Base-by-base conservation (phyloP, 2,797 vertebrate species). In the Cuculus canorus region DNA sequence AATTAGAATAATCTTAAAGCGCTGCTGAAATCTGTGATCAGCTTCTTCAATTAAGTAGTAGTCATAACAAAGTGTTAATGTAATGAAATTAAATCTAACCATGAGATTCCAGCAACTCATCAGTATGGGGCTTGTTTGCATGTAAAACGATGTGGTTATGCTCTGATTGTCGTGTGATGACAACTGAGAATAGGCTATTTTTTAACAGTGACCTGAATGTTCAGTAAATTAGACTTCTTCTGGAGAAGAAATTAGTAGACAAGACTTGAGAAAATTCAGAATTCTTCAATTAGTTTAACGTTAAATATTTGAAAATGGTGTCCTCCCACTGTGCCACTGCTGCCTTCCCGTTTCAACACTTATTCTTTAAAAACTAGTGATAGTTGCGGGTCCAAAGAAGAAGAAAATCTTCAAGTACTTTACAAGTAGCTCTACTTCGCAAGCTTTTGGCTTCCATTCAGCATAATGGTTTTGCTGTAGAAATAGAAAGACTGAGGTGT, bases 91-190 rank as follows among this genome's bases (percentile, higher is more conserved):
- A 82, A 91, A 73, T 7, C 66, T 85, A 94, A 64, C 85, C 25
- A 13, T 54, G 73, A 77, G 80, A 88, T 93, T 92, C 90, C 53
- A 80, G 3, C 70, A 86, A 70, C 85, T 95, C 86, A 54, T 71
- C 90, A 71, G 53, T 71, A 22, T 73, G 71, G 68, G 81, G 33
- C 69, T 93, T 9, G 24, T 92, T 92, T 84, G 80, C 81, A 77
- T 88, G 68, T 92, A 50, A 68, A 84, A 82, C 91, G 85, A 0
- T 45, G 78, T 91, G 88, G 87, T 95, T 94, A 76, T 88, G 92
- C 87, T 93, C 94, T 95, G 92, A 88, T 88, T 95, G 90, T 88
- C 4, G 4, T 86, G 54, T 68, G 81, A 68, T 92, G 93, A 82
- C 91, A 95, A 50, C 53, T 88, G 94, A 92, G 90, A 93, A 75